Conservation (phyloP, 1,140 invertebrate species). For the Drosophila novamexicana region DNA sequence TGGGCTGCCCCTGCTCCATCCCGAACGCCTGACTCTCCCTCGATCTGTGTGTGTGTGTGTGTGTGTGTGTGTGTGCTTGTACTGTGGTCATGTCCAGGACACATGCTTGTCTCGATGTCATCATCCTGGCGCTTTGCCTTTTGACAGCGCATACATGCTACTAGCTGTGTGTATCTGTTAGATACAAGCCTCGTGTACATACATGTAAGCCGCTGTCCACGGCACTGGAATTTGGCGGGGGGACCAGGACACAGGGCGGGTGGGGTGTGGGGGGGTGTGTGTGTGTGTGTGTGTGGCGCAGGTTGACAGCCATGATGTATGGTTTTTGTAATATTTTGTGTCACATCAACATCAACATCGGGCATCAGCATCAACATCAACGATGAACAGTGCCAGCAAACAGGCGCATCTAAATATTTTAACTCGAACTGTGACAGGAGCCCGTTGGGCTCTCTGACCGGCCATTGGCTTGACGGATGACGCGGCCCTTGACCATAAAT, state of each 20-base stretch:
- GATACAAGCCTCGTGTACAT: slow-evolving; percentile 20
- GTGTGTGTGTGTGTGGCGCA: no score
- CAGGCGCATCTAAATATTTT: slow-evolving; percentile 76
- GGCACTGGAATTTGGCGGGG: not conserved
- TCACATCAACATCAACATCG: slow-evolving; percentile 65
- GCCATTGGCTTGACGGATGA: slow-evolving; percentile 48
- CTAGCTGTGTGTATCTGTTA: slow-evolving; percentile 30
- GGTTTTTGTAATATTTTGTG: slow-evolving; percentile 75
- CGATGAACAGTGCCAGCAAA: slow-evolving; percentile 34
- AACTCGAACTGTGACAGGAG: slow-evolving; percentile 55
- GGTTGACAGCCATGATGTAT: slow-evolving; percentile 72
- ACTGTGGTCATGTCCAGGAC: slow-evolving; percentile 43
- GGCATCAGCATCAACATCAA: slow-evolving; percentile 28
- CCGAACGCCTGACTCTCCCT: not conserved
- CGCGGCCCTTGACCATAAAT: slow-evolving; percentile 50
- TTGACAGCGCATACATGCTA: slow-evolving; percentile 37
- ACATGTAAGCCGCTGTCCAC: slow-evolving; percentile 8
- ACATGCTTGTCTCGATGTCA: slow-evolving; percentile 59
- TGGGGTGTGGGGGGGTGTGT: no score
- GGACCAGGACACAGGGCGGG: no score
- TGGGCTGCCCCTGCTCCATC: slow-evolving; percentile 19
- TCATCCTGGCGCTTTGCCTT: slow-evolving; percentile 50
- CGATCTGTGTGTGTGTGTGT: no score
- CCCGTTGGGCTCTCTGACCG: slow-evolving; percentile 9
- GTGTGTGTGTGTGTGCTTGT: not conserved